Base-by-base conservation (phyloP, 1,140 invertebrate species). In the Drosophila varians region DNA sequence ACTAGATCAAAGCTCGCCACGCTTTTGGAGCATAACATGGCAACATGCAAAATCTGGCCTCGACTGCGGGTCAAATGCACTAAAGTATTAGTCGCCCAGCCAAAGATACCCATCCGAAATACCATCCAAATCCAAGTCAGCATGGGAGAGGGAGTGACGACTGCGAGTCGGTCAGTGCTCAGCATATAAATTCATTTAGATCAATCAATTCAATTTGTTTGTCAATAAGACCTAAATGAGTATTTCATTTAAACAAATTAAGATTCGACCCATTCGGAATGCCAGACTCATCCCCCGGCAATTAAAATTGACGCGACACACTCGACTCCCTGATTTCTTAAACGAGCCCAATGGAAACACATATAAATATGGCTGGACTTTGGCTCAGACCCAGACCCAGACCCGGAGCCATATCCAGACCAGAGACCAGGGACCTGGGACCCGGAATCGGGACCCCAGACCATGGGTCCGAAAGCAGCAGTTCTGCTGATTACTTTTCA, bases 161-260 rank as follows among this genome's bases (percentile, higher is more conserved):
- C 61, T 73, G 45, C 25, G 21, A 60, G 58, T 55, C 38, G 56
- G 42, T 55, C 60, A 57, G 43, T 38, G 74, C 78, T 84, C 74
- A 61, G 46, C 83, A 72, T 76, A 87, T 90, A 90, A 90, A 90
- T 90, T 90, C 89, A 90, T 90, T 90, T 90, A 90, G 87, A 90
- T 90, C 89, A 90, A 90, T 90, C 89, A 90, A 90, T 90, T 90
- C 89, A 90, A 90, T 90, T 90, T 90, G 78, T 90, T 90, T 90
- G 89, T 88, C 89, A 90, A 90, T 90, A 90, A 90, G 80, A 71
- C 48, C 80, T 87, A 84, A 90, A 90, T 90, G 79, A 88, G 78
- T 87, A 90, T 90, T 89, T 89, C 77, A 89, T 89, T 89, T 89
- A 89, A 89, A 89, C 87, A 89, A 89, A 89, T 89, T 89, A 89